Base-by-base conservation (phyloP, 2,113 vertebrate genomes). In the Silurus asotus region DNA sequence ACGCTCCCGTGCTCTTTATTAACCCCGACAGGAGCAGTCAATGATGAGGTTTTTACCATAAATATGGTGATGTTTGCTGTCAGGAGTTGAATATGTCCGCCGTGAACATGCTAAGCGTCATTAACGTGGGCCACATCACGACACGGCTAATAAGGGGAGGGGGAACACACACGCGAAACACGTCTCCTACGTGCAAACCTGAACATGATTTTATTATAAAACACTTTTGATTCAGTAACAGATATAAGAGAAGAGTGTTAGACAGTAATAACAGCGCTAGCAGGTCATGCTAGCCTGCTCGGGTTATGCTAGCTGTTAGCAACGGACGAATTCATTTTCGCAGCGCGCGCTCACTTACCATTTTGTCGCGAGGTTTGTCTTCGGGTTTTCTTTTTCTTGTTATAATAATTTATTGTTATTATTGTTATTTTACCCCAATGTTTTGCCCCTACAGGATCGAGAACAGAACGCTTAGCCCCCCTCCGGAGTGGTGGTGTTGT, bases 331-430 rank as follows among this genome's bases (percentile, higher is more conserved):
- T 83, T 85, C 25, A 20, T n/a, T 37, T 75, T 28, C 28, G 51
- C 55, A 25, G 74, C 65, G 51, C 67, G 9, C 81, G 23, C 48
- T 37, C 25, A 59, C 90, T 92, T 89, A 92, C 91, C 91, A 92
- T 92, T 79, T 76, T 92, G 86, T 87, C 84, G 88, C 48, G 80
- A 70, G 79, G 74, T 17, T 67, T 5, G 78, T 88, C 89, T 86
- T 84, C 88, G 86, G 56, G 19, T 6, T 37, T 25, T 13, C 28
- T 23, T 37, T 25, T 19, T 2, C 9, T 56, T 2, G 0, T 8
- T 55, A 7, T 5, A n/a, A 0, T 25, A 10, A 37, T 37, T 5
- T 55, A 8, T 8, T 55, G 0, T 55, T 76, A 2, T 56, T 78
- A 2, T 58, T 28, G 1, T 11, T 69, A 69, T 65, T 53, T 53